Evolutionary conservation across 1,140 invertebrate genomes (phyloP), one percentile per base, ranked within the genome.

Genomic region (Eciton burchellii): DNA sequence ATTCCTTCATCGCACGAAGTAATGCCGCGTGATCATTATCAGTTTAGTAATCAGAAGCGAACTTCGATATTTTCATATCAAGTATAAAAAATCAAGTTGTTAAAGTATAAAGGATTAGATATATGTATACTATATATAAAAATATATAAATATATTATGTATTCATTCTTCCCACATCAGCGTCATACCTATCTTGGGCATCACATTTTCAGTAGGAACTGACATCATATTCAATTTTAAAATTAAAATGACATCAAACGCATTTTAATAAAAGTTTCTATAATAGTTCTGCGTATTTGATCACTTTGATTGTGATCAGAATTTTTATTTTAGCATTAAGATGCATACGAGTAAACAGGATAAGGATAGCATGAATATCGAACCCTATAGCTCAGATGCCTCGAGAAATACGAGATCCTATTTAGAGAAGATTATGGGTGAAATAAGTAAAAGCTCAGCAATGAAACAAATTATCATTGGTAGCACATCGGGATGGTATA

Each of bases 401-500:
- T 94, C 95, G 0, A 95, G 95, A 77, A 95, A 96, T 85, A 95
- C 95, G 0, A 96, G 96, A 91, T 95, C 94, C 77, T 94, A 96
- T 72, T 93, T 98, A 62, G 96, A 97, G 73, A 96, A 96, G 93
- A 94, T 97, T 71, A 92, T 98, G 63, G 95, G 95, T 41, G 97
- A 98, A 92, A 96, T 98, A 71, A 96, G 96, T 76, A 97, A 97
- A 92, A 96, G 95, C 63, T 98, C 98, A 11, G 96, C 97, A 26
- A 96, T 97, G 0, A 98, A 98, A 94, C 98, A 99, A 94, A 95
- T 98, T 66, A 92, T 97, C 86, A 96, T 98, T 92, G 98, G 98
- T 81, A 96, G 96, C 82, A 95, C 96, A 41, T 97, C 97, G 89
- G 98, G 98, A 96, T 98, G 97, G 98, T 98, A 95, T 16, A 65